Evolutionary conservation across 2,797 vertebrate genomes (phyloP).

Genomic region (Pseudochirops cupreus): DNA sequence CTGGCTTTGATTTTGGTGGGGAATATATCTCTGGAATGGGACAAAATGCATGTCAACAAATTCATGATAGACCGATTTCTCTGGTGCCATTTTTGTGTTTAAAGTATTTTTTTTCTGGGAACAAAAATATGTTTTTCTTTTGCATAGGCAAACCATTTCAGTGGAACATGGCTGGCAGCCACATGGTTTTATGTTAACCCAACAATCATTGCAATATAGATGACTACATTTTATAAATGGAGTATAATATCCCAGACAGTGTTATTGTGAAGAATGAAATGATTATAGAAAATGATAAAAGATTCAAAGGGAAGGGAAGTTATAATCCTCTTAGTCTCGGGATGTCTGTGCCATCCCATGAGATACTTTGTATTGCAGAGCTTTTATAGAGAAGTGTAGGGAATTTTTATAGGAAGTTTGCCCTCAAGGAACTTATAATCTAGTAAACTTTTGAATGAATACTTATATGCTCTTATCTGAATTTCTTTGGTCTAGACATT

Average conservation of each 20-base stretch:
- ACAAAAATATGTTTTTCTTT: slow-evolving; percentile 62
- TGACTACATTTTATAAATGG: slow-evolving; percentile 51
- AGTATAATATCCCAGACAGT: slow-evolving; percentile 59
- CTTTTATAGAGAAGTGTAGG: slow-evolving; percentile 60
- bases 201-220: slow-evolving; percentile 71
- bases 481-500: slow-evolving; percentile 45
- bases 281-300: slow-evolving; percentile 65
- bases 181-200: slow-evolving; percentile 70
- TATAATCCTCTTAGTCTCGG: slow-evolving; percentile 40
- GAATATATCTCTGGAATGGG: neutral
- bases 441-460: slow-evolving; percentile 67
- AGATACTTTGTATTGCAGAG: slow-evolving; percentile 56
- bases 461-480: slow-evolving; percentile 68
- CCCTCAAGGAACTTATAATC: slow-evolving; percentile 72
- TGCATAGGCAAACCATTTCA: slow-evolving; percentile 80
- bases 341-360: slow-evolving; percentile 52
- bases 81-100: slow-evolving; percentile 59
- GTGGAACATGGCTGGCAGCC: slow-evolving; percentile 75
- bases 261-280: slow-evolving; percentile 67
- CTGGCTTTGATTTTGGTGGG: neutral
- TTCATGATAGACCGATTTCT: slow-evolving; percentile 10
- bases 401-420: slow-evolving; percentile 73
- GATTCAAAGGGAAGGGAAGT: slow-evolving; percentile 36
- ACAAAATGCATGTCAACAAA: neutral
- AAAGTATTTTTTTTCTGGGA: slow-evolving; percentile 34